Evolutionary conservation across 2,797 vertebrate species (phyloP), one percentile per base, ranked within the genome.

Genomic region (Pempheris klunzingeri): DNA sequence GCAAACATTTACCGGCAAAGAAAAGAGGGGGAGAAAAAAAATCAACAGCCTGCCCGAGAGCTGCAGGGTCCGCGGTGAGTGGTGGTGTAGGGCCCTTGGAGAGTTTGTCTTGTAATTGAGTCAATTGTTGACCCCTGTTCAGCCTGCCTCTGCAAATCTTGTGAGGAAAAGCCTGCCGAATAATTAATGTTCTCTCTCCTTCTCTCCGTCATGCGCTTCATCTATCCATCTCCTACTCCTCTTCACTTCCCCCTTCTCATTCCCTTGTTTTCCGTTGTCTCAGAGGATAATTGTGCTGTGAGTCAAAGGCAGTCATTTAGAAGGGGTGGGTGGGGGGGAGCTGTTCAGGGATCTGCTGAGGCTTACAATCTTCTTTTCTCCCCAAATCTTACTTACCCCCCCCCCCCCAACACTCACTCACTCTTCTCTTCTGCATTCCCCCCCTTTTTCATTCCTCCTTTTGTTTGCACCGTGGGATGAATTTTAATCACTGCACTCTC

Each of bases 391-490:
- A 87, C 87, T 87, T 78, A 61, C 69, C 41, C 81, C 38, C 61
- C 76, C 60, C 71, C 74, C 71, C 74, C 76, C 65, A 66, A 71
- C 82, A 73, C 77, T 74, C 85, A 58, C 84, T 85, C 82, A 86
- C 84, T 85, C 79, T 80, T 83, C 87, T 88, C 86, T 88, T 84
- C 84, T 87, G 84, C 86, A 83, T 81, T 89, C 87, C 85, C 90
- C 89, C 80, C 87, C 86, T 91, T 92, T 93, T 92, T 93, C 92
- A 92, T 94, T 90, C 91, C 91, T 92, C 77, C 92, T 93, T 95
- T 95, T 96, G 94, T 95, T 94, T 90, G 92, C 77, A 88, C 87
- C 93, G 94, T 94, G 94, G 94, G 95, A 94, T 95, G 94, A 95
- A 96, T 96, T 95, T 94, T 94, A 95, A 96, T 94, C 93, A 90